Conservation (phyloP, 2,797 vertebrate genomes). For the Tenualosa ilisha region DNA sequence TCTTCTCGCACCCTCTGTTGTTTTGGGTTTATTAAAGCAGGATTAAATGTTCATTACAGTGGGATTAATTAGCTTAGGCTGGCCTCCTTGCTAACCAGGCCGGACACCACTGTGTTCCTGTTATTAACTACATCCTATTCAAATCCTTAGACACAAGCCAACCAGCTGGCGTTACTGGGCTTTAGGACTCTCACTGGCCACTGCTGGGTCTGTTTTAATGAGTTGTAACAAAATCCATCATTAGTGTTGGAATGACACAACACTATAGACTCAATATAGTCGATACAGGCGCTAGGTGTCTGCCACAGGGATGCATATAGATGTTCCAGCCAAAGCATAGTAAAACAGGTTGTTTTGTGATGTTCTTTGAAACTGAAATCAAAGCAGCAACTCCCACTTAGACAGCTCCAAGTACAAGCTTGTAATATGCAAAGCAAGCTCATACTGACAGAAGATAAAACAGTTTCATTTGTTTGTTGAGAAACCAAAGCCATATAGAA, state of each 20-base stretch:
- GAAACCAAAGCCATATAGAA: not conserved
- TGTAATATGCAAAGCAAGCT: not conserved
- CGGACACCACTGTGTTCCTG: not conserved
- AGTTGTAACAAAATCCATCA: not conserved
- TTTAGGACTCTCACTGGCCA: not conserved
- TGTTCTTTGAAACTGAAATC: not conserved
- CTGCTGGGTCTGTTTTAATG: not conserved
- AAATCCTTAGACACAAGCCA: not conserved
- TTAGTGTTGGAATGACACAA: not conserved
- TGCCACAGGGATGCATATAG: too few relatives aligned
- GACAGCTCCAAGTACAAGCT: not conserved
- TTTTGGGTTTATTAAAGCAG: not conserved
- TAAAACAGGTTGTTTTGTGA: not conserved
- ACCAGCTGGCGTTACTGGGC: not conserved
- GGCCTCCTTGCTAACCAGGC: not conserved
- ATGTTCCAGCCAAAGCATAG: not conserved
- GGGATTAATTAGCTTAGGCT: conserved; percentile 2
- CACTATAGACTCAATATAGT: too few relatives aligned
- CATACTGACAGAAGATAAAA: not conserved
- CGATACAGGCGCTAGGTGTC: too few relatives aligned
- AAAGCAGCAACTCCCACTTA: too few relatives aligned
- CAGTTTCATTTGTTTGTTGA: too few relatives aligned
- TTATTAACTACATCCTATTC: not conserved
- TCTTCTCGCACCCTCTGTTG: not conserved
- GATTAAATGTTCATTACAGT: conserved; percentile 18